Conservation (phyloP, 2,113 vertebrate species). For the Paramisgurnus dabryanus region DNA sequence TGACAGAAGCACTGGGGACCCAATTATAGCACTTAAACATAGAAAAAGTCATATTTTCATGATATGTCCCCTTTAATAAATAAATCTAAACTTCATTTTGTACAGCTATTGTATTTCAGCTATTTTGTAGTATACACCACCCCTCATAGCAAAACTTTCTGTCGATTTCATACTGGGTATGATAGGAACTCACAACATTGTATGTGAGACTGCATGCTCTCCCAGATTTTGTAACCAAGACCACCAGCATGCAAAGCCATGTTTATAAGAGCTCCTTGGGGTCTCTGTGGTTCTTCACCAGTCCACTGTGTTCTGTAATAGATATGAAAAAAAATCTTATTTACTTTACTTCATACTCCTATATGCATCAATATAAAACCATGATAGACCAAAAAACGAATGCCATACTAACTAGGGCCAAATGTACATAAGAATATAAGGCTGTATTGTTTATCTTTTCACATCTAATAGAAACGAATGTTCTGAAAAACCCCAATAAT, state of each 20-base stretch:
- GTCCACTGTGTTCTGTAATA: slow-evolving; percentile 67
- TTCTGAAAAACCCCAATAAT: too few species aligned
- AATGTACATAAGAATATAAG: too few species aligned
- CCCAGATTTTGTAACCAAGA: slow-evolving; percentile 74
- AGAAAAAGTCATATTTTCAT: not conserved
- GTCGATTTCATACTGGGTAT: not conserved
- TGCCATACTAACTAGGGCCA: too few species aligned
- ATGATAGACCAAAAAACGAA: not conserved
- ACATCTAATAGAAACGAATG: too few species aligned
- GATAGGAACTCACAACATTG: slow-evolving; percentile 66
- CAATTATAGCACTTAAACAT: too few species aligned
- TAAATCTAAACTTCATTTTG: not conserved
- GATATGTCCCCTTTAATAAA: not conserved
- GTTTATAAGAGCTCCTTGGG: slow-evolving; percentile 60
- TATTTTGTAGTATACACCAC: too few species aligned
- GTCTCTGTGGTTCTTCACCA: slow-evolving; percentile 51
- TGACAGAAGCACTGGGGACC: too few species aligned
- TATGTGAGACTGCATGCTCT: slow-evolving; percentile 65
- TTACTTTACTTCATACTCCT: not conserved
- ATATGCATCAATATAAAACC: not conserved
- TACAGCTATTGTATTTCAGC: too few species aligned
- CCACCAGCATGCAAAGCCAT: slow-evolving; percentile 69
- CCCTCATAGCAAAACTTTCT: not conserved
- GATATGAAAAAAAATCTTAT: slow-evolving; percentile 13
- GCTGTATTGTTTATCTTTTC: too few species aligned